These are phyloP conservation scores for Lepus oiostolus DNA, from an alignment of 2,797 vertebrate genomes.

Conservation along the genomic window DNA sequence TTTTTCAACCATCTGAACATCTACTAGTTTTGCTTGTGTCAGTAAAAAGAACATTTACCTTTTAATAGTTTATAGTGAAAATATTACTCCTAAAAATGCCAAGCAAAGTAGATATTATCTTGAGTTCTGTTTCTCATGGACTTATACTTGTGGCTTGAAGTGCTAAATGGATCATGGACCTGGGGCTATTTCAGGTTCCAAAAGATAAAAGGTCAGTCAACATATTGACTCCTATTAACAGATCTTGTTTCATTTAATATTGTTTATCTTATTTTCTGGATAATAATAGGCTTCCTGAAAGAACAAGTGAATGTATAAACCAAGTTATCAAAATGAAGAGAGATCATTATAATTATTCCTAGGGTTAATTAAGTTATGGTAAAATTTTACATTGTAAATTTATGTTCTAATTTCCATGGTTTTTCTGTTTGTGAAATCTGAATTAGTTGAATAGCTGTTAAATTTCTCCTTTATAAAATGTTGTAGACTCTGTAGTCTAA, in stretches of 20 bases:
- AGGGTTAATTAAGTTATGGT: not conserved
- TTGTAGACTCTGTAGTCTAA: not conserved
- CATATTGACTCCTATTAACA: not conserved
- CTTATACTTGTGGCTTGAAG: not conserved
- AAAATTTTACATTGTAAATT: not conserved
- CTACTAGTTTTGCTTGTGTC: not conserved
- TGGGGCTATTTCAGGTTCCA: not conserved
- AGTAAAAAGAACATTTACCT: not conserved
- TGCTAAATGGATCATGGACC: no score
- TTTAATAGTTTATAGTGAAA: not conserved
- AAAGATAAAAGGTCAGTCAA: not conserved
- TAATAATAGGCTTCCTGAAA: not conserved
- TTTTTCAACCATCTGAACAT: not conserved
- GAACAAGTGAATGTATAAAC: not conserved
- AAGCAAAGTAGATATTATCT: not conserved
- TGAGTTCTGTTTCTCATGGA: not conserved
- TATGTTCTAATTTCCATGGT: not conserved
- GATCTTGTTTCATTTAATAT: not conserved
- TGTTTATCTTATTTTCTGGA: not conserved
- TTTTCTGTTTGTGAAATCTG: constrained; percentile 24
- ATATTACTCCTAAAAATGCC: not conserved
- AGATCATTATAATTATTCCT: constrained; percentile 14
- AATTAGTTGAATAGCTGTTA: not conserved
- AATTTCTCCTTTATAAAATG: not conserved
- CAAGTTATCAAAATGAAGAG: not conserved